A percentile compares a stretch with the other conserved stretches of the same genome.
These are phyloP conservation scores for Pontoporia blainvillei DNA, from an alignment of 2,113 vertebrate species.

Conservation along the genomic window DNA sequence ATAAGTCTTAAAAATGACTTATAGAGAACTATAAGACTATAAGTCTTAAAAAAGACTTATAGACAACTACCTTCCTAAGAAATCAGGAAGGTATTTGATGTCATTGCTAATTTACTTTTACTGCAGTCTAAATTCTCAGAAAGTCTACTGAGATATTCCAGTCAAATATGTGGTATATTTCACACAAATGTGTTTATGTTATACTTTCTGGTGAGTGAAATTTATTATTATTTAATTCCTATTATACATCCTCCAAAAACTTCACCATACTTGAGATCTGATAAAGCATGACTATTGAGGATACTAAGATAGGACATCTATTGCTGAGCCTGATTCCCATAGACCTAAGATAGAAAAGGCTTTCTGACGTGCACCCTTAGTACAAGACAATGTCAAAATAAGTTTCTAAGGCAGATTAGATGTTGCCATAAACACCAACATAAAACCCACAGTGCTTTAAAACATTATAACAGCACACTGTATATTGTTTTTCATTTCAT, in stretches of 20 bases:
- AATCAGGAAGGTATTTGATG: neutral
- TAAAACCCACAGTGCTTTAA: slow-evolving; percentile 51
- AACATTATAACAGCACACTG: neutral
- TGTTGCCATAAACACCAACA: slow-evolving; percentile 13
- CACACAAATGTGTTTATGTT: neutral
- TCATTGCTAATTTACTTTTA: neutral
- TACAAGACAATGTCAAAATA: slow-evolving; percentile 31
- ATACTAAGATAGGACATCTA: neutral
- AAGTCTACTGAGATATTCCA: neutral
- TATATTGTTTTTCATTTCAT: slow-evolving; percentile 59
- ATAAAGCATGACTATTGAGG: neutral
- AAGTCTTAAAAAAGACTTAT: too few species aligned
- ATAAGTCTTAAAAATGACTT: neutral
- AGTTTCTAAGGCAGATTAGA: slow-evolving; percentile 35
- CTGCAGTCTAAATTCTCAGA: neutral
- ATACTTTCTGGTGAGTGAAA: neutral
- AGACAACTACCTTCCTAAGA: neutral
- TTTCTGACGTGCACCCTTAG: neutral
- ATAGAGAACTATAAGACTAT: neutral
- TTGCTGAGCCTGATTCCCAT: neutral
- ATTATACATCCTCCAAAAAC: neutral
- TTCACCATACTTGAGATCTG: neutral
- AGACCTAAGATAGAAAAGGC: neutral
- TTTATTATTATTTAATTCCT: neutral
- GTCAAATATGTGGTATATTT: neutral